phyloP scores from a whole-genome alignment of 1,140 invertebrate species.

The Danaus melanippus region DNA sequence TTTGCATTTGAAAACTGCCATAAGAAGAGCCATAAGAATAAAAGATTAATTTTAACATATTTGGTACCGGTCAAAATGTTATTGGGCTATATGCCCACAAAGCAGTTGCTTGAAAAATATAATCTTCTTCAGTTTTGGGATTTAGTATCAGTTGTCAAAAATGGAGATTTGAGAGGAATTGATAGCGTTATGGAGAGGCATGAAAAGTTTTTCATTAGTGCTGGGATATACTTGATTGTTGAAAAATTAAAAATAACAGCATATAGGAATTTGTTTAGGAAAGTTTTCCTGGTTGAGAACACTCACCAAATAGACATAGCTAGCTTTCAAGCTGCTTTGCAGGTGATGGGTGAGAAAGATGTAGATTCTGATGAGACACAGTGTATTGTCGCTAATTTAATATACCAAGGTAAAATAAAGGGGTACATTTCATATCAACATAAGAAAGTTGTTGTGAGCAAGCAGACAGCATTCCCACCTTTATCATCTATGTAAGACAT shows the following conservation, averaged over 20 bases:
- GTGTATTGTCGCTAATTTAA: constrained; percentile 97
- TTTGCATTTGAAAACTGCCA: constrained; percentile 96
- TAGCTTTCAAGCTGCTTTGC: constrained; percentile 85
- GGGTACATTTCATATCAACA: constrained; percentile 98
- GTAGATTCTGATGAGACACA: constrained; percentile 95
- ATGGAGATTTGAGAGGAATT: constrained; percentile 89
- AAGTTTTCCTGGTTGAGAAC: constrained; percentile 90
- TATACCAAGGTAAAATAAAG: constrained; percentile 94
- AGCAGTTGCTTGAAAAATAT: constrained; percentile 87
- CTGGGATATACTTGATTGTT: constrained; percentile 96
- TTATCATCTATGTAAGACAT: constrained; percentile 72
- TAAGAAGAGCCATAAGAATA: constrained; percentile 87
- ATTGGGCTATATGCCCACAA: constrained; percentile 91
- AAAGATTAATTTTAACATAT: constrained; percentile 95
- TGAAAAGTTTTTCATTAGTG: constrained; percentile 94
- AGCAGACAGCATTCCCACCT: constrained; percentile 95
- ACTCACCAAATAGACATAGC: constrained; percentile 93
- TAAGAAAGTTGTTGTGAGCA: constrained; percentile 97
- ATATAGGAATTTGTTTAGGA: constrained; percentile 97
- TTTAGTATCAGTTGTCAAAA: constrained; percentile 88
- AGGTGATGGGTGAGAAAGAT: constrained; percentile 86
- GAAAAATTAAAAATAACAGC: constrained; percentile 97
- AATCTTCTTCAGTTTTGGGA: constrained; percentile 93
- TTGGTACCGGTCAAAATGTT: constrained; percentile 98
- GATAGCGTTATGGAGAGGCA: constrained; percentile 89